Evolutionary conservation across 2,888 invertebrate genomes (phyloP), one percentile per base, ranked within the genome.

Genomic region (Cactoblastis cactorum): DNA sequence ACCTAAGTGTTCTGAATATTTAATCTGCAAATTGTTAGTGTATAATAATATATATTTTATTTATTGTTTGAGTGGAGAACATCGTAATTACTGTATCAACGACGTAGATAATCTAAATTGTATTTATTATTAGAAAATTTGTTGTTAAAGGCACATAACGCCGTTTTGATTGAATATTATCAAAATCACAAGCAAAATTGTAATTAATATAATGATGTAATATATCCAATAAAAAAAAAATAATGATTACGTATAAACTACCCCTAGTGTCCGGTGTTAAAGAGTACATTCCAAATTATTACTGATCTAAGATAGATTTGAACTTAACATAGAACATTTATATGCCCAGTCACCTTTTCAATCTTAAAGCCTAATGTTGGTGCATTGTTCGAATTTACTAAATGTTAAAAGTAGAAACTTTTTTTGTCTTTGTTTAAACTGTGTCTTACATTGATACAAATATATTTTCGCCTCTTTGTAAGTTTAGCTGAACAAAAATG

Each of bases 261-360:
- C n/a, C n/a, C n/a, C 12, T 35, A 8, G 9, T 22, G 24, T 17
- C 28, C 28, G 14, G n/a, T 43, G 28, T 43, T 28, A 55, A 57
- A 47, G 11, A 28, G 28, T 17, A 46, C 46, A 46, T 46, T 46
- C 46, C 46, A 46, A 46, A 35, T 35, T 46, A 12, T 19, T n/a
- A 19, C 46, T 22, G 22, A 46, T 12, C 35, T 34, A 22, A 45
- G 45, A 17, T 28, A 32, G 15, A 18, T 28, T 12, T 43, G 12
- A 15, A 43, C 32, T 28, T 28, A 15, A 32, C n/a, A 12, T 43
- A 43, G 14, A 43, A 3, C 15, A 24, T n/a, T n/a, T n/a, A 28
- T 28, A 28, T 6, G 28, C 28, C 28, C 28, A 28, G 3, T 22
- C 22, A 9, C 9, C 28, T 9, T 28, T 28, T 8, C 9, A 6